These are phyloP conservation scores for Mesocricetus auratus DNA, from an alignment of 2,113 vertebrate genomes.

Conservation along the genomic window DNA sequence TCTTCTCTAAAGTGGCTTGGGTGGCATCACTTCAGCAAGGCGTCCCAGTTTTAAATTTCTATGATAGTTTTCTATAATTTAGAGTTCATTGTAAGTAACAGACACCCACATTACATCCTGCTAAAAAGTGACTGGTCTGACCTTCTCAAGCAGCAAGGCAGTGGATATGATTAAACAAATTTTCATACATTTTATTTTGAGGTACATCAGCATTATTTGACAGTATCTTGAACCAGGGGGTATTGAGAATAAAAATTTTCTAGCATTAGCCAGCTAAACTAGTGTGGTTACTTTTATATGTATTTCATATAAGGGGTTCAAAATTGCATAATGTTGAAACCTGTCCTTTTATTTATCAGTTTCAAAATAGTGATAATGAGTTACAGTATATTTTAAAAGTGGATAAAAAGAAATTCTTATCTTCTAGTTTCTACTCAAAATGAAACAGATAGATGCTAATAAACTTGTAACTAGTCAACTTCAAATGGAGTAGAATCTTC, in stretches of 20 bases:
- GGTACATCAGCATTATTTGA: background rate
- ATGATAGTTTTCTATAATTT: slow-evolving; percentile 9
- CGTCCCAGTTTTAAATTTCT: slow-evolving; percentile 1
- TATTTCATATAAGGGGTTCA: slow-evolving; percentile 39
- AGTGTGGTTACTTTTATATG: slow-evolving; percentile 40
- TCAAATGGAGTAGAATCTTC: slow-evolving; percentile 31
- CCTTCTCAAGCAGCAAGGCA: slow-evolving; percentile 19
- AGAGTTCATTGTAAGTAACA: background rate
- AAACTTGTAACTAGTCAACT: slow-evolving; percentile 28
- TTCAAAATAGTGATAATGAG: slow-evolving; percentile 36
- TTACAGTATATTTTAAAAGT: slow-evolving; percentile 11
- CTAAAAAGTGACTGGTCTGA: background rate
- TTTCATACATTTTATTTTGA: slow-evolving; percentile 19
- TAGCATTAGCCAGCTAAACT: background rate
- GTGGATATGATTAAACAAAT: background rate
- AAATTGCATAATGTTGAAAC: slow-evolving; percentile 31
- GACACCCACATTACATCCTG: background rate
- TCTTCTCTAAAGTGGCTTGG: slow-evolving; percentile 40
- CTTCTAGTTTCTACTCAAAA: slow-evolving; percentile 47
- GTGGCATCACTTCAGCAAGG: background rate
- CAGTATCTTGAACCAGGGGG: background rate
- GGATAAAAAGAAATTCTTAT: background rate
- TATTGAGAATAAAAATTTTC: slow-evolving; percentile 22
- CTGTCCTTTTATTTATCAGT: background rate
- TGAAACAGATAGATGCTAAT: background rate